Evolutionary conservation across 2,888 invertebrate genomes (phyloP).

Genomic region (Rhamphomyia laevipes): DNA sequence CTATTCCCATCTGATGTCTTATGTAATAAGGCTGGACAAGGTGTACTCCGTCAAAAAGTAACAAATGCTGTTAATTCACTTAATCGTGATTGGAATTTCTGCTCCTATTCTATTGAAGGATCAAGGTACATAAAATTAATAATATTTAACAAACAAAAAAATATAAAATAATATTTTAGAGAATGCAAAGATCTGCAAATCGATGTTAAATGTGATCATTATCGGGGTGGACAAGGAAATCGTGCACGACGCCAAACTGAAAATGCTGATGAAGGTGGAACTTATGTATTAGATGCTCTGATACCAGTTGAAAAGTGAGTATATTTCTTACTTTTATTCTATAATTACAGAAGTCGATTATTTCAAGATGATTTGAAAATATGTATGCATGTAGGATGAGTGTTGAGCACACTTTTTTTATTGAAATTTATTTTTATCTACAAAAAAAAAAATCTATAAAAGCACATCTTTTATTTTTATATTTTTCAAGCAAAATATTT

Average conservation of each 20-base stretch:
- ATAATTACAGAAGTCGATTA: too few relatives aligned
- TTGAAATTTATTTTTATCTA: too few relatives aligned
- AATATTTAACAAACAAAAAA: not conserved
- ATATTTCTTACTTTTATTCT: not conserved
- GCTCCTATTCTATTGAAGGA: slow-evolving; percentile 79
- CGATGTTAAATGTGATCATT: slow-evolving; percentile 83
- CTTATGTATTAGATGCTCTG: slow-evolving; percentile 68
- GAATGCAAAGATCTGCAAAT: slow-evolving; percentile 86
- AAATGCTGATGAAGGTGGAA: slow-evolving; percentile 53
- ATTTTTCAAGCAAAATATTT: too few relatives aligned
- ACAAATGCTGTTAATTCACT: slow-evolving; percentile 78
- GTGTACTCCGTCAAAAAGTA: slow-evolving; percentile 80
- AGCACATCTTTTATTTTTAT: too few relatives aligned
- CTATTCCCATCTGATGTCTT: slow-evolving; percentile 93
- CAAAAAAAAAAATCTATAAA: too few relatives aligned
- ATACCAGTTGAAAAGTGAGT: slow-evolving; percentile 82
- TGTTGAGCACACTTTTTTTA: too few relatives aligned
- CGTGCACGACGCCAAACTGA: slow-evolving; percentile 53
- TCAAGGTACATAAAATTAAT: slow-evolving; percentile 28
- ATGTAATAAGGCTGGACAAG: slow-evolving; percentile 91
- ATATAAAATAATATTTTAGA: slow-evolving; percentile 46
- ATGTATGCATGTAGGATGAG: too few relatives aligned
- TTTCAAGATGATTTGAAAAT: too few relatives aligned
- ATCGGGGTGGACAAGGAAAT: slow-evolving; percentile 41
- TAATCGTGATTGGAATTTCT: slow-evolving; percentile 95